These are phyloP conservation scores for Calliphora vomitoria DNA, from an alignment of 2,888 invertebrate genomes.

Conservation along the genomic window DNA sequence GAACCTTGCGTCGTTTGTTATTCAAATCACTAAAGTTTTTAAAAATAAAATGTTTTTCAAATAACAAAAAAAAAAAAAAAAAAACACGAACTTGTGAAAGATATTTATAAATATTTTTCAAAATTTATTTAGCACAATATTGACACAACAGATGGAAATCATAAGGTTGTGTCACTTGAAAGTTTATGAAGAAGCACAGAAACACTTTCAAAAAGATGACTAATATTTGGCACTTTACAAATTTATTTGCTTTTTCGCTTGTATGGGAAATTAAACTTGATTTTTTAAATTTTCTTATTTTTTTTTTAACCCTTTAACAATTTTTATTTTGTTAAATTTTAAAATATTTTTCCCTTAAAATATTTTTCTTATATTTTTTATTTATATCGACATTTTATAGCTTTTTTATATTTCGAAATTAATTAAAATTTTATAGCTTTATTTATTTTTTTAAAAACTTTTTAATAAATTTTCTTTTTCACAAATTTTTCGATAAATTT, in stretches of 20 bases:
- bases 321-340: neutral
- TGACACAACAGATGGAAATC: slow-evolving; percentile 50
- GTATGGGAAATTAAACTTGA: neutral
- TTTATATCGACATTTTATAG: neutral
- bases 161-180: slow-evolving; percentile 34
- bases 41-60: slow-evolving; percentile 51
- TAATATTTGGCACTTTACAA: slow-evolving; percentile 6
- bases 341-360: neutral
- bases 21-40: slow-evolving; percentile 48
- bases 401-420: slow-evolving; percentile 3
- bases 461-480: neutral
- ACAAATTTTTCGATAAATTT: slow-evolving; percentile 15
- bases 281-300: neutral
- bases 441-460: slow-evolving; percentile 13
- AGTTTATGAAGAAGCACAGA: neutral
- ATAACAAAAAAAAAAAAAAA: slow-evolving; percentile 1
- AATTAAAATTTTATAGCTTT: slow-evolving; percentile 36
- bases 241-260: neutral
- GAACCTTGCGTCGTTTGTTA: slow-evolving; percentile 43
- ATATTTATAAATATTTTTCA: neutral
- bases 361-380: slow-evolving; percentile 5
- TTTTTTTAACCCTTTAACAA: neutral
- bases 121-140: slow-evolving; percentile 25
- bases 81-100: neutral
- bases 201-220: slow-evolving; percentile 25